Evolutionary conservation across 2,113 vertebrate genomes (phyloP), one percentile per base, ranked within the genome.

Genomic region (Macroglossus sobrinus): DNA sequence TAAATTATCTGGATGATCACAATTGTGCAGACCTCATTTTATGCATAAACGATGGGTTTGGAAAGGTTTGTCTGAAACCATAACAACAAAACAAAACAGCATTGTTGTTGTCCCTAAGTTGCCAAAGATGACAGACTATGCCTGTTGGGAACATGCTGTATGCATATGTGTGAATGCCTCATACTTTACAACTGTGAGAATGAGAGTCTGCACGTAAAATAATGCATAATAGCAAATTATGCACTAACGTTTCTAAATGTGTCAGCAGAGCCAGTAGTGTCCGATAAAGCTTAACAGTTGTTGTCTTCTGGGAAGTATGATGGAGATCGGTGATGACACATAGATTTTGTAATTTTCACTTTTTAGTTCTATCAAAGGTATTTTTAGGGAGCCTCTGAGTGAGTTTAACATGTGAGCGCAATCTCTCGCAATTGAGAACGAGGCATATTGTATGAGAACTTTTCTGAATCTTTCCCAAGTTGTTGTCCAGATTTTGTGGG

Each of bases 1-100:
- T 71, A 84, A 89, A 84, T 82, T 93, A 92, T 78, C 93, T 86
- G 26, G 71, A 64, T 86, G 68, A 45, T 93, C 13, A 69, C 38
- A 93, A 72, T 63, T 86, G 69, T 30, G 9, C 38, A 84, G 53
- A 80, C 12, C 19, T 90, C 50, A 79, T 93, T 84, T 57, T 75
- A 64, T 35, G 81, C 53, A 71, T 35, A 96, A 94, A 76, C 53
- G 86, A 66, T 40, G 94, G 59, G 38, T n/a, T 80, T 96, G 76
- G 55, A 81, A 93, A 94, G 12, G 24, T 21, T 45, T 66, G 14
- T 92, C 28, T 84, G 87, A 96, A 96, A 88, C 91, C 76, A 75
- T 96, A 94, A 93, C 93, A 96, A 97, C 90, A 86, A 90, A 96
- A 95, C 79, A 84, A 86, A 93, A 89, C 68, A 92, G 9, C 28